Percentiles rank a stretch among this genome's conserved stretches.
Conservation (phyloP, 2,113 vertebrate genomes). For the Cephalophus harveyi region DNA sequence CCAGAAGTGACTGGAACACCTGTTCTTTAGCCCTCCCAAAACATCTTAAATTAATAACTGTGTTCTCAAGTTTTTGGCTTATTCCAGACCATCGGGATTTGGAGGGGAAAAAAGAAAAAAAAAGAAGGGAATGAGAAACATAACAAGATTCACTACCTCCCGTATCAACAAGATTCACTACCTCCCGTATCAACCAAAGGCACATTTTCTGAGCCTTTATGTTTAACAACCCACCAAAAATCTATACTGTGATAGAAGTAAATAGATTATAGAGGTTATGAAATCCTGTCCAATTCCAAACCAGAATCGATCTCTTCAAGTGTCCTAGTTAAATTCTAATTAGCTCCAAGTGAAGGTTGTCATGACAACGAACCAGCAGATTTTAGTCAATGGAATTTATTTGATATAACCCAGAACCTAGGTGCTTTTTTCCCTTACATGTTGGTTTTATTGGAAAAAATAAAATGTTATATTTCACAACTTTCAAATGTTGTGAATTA, state of each 20-base stretch:
- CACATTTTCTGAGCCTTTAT: not conserved
- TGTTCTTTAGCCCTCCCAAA: not conserved
- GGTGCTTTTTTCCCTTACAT: not conserved
- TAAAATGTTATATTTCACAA: constrained; percentile 1
- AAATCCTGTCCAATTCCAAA: constrained; percentile 27
- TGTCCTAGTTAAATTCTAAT: constrained; percentile 62
- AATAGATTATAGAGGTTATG: constrained; percentile 31
- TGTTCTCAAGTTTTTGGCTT: constrained; percentile 42
- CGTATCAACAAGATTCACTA: not conserved
- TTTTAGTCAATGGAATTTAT: constrained; percentile 50
- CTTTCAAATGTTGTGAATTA: constrained; percentile 3
- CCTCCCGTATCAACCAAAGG: not conserved
- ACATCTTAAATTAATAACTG: constrained; percentile 28
- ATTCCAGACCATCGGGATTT: not conserved
- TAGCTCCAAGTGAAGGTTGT: constrained; percentile 49
- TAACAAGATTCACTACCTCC: not conserved
- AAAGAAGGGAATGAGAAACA: not conserved
- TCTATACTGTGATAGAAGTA: constrained; percentile 11
- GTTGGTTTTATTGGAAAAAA: not conserved
- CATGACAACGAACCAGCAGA: constrained; percentile 50
- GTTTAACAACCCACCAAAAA: constrained; percentile 27
- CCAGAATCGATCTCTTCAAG: constrained; percentile 38
- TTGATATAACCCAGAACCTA: constrained; percentile 14
- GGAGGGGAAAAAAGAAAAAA: not conserved
- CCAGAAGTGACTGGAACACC: not conserved